Evolutionary conservation across 2,888 invertebrate genomes (phyloP), one percentile per base, ranked within the genome.

Genomic region (Odontothrips loti): DNA sequence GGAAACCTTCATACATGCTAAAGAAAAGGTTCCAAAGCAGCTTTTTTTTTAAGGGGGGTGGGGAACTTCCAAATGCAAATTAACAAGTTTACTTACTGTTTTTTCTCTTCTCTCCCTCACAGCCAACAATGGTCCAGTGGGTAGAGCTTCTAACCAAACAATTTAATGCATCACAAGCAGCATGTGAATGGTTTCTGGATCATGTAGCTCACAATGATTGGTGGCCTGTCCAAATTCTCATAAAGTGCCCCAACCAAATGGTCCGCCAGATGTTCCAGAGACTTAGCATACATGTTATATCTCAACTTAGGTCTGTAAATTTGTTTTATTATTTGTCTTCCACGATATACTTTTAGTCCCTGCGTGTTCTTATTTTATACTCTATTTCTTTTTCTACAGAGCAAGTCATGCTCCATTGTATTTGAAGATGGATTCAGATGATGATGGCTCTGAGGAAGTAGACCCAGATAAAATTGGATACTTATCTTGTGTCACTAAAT

Each of bases 91-190:
- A 47, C 79, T 80, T 80, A 75, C 68, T 23, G 81, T 68, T 20
- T 58, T 79, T 63, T 79, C 80, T 81, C 81, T 34, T 47, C 12
- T 68, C 17, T 80, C 17, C 34, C 3, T 86, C 86, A 80, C 85
- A 95, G 93, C 97, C 97, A 9, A 97, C 97, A 0, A 96, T 97
- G 95, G 95, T 97, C 79, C 96, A 97, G 84, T 98, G 97, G 97
- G 97, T 97, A 82, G 97, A 98, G 87, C 87, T 97, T 83, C 90
- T 97, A 48, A 97, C 97, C 12, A 98, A 98, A 86, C 97, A 97
- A 87, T 97, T 97, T 87, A 96, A 96, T 88, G 93, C 95, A 78
- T 96, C 96, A 79, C 93, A 94, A 84, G 94, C 94, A 81, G 95
- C 96, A 1, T 95, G 95, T 81, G 93, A 96, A 87, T 96, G 97